phyloP scores from a whole-genome alignment of 2,888 invertebrate species.

The Tuta absoluta region DNA sequence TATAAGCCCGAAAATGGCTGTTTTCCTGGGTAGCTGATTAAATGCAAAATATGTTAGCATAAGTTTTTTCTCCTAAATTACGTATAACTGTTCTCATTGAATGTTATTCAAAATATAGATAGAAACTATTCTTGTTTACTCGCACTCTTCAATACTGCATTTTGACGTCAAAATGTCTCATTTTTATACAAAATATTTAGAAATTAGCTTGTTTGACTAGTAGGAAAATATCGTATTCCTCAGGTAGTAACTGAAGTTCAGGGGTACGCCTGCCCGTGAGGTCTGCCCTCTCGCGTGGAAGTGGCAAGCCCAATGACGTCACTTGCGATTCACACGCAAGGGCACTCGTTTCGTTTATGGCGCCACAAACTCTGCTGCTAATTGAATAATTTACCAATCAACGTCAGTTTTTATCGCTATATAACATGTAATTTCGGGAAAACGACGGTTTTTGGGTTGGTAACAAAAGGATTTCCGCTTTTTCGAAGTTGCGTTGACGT shows the following conservation, averaged over 20 bases:
- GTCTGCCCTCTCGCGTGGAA: neutral
- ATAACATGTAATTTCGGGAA: constrained; percentile 1
- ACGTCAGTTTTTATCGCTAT: constrained; percentile 3
- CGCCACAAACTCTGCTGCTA: constrained; percentile 4
- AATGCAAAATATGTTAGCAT: too few species aligned
- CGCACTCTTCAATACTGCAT: too few species aligned
- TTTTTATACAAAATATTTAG: too few species aligned
- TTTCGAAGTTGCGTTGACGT: neutral
- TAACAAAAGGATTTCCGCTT: neutral
- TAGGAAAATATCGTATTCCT: too few species aligned
- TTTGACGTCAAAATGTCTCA: too few species aligned
- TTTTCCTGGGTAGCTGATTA: too few species aligned
- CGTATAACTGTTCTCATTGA: too few species aligned
- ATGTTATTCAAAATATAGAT: too few species aligned
- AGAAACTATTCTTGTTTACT: too few species aligned
- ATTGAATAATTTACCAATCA: constrained; percentile 10
- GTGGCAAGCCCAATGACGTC: constrained; percentile 7
- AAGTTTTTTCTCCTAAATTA: too few species aligned
- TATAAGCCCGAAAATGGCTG: too few species aligned
- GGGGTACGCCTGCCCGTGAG: neutral
- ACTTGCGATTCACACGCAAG: neutral
- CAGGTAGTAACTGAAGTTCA: neutral
- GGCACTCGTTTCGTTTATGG: constrained; percentile 1
- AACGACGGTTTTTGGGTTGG: neutral
- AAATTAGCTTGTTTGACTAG: too few species aligned